phyloP scores from a whole-genome alignment of 1,140 invertebrate species.

The Pachypeltis micranthus region DNA sequence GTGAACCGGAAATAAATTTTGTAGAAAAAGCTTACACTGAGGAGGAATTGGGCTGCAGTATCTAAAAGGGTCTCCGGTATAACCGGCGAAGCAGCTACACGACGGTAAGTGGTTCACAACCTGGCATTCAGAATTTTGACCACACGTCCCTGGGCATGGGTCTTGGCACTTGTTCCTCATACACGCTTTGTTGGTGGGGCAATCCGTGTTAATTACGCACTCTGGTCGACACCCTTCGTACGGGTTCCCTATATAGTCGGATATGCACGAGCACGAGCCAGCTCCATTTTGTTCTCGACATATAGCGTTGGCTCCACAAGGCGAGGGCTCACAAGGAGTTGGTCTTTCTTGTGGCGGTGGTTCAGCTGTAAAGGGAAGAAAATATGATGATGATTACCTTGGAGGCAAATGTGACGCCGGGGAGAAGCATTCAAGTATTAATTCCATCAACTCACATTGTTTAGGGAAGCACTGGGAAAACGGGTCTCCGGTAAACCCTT shows the following conservation, averaged over 20 bases:
- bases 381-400: no score
- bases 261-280: slow-evolving; percentile 55
- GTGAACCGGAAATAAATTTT: slow-evolving; percentile 37
- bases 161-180: slow-evolving; percentile 60
- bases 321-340: slow-evolving; percentile 58
- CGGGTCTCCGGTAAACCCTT: slow-evolving; percentile 46
- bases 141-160: slow-evolving; percentile 63
- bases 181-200: slow-evolving; percentile 56
- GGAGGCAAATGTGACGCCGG: no score
- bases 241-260: slow-evolving; percentile 61
- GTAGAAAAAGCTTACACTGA: slow-evolving; percentile 16
- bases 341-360: slow-evolving; percentile 31
- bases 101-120: slow-evolving; percentile 61
- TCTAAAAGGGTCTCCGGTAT: slow-evolving; percentile 60
- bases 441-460: slow-evolving; percentile 13
- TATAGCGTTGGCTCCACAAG: slow-evolving; percentile 61
- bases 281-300: slow-evolving; percentile 52
- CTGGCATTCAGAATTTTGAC: slow-evolving; percentile 56
- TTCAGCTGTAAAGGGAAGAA: slow-evolving; percentile 23
- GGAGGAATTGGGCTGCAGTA: slow-evolving; percentile 40
- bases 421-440: slow-evolving; percentile 24
- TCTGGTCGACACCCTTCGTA: slow-evolving; percentile 61
- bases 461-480: slow-evolving; percentile 43
- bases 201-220: slow-evolving; percentile 60
- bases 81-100: slow-evolving; percentile 55